Evolutionary conservation across 2,888 invertebrate species (phyloP).

Genomic region (Amphipoea lucens): DNA sequence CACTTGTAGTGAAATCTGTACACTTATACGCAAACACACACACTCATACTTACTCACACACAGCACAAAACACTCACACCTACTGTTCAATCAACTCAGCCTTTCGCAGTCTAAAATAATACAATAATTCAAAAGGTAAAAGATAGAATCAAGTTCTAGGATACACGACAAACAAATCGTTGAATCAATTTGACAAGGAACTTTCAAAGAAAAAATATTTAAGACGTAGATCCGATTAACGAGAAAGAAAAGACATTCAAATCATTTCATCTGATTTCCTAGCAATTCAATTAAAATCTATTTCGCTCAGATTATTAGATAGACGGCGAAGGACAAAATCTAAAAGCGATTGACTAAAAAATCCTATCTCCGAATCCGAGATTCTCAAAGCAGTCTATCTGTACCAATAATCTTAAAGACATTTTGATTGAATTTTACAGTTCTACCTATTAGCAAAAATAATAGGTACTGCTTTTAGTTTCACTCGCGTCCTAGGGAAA

Average conservation of each 20-base stretch:
- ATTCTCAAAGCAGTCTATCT: conserved; percentile 19
- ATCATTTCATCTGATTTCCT: conserved; percentile 23
- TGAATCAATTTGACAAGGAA: background rate
- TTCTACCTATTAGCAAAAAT: background rate
- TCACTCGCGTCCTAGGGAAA: background rate
- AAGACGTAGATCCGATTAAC: background rate
- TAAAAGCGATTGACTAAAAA: conserved; percentile 16
- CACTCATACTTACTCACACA: no score
- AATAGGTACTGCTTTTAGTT: background rate
- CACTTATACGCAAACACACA: no score
- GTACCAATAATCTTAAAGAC: conserved; percentile 33
- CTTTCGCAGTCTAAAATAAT: no score
- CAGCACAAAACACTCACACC: no score
- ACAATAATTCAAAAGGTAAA: no score
- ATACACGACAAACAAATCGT: background rate
- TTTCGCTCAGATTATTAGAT: conserved; percentile 12
- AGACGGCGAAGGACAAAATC: conserved; percentile 9
- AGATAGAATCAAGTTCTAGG: background rate
- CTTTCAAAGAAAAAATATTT: conserved; percentile 11
- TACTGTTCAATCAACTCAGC: no score
- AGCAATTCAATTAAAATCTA: conserved; percentile 35
- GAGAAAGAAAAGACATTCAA: conserved; percentile 7
- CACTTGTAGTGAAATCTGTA: no score
- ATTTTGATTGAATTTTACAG: conserved; percentile 28
- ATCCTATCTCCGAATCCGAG: conserved; percentile 6